Conservation (phyloP, 2,888 invertebrate species). For the Apamea crenata region DNA sequence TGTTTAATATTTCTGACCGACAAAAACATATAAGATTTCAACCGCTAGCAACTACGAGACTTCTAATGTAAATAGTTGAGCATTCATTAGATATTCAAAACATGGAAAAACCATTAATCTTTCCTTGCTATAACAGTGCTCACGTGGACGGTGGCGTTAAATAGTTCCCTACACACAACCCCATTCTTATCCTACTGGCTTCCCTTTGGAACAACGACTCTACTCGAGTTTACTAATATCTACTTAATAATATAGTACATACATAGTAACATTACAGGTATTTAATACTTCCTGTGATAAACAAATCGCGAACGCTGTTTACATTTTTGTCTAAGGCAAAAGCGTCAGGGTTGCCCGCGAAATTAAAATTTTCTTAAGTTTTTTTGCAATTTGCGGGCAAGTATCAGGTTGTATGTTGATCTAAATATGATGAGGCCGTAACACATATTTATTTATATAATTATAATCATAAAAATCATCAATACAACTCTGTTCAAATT, state of each 20-base stretch:
- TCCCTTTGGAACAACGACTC: background rate
- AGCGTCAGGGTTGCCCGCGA: no score
- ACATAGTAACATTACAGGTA: background rate
- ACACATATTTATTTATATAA: no score
- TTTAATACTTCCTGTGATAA: no score
- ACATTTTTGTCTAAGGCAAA: no score
- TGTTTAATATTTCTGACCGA: background rate
- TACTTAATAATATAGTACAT: background rate
- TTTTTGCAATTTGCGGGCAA: background rate
- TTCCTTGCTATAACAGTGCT: no score
- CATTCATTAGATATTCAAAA: no score
- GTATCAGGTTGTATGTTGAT: background rate
- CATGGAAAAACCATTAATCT: no score
- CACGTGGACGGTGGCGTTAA: no score
- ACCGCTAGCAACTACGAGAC: background rate
- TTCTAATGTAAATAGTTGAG: background rate
- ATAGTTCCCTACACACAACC: background rate
- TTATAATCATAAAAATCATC: background rate
- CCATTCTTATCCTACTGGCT: background rate
- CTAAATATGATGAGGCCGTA: background rate
- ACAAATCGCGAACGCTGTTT: no score
- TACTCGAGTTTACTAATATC: background rate
- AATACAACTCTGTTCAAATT: background rate
- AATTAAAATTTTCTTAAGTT: background rate
- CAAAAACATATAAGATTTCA: background rate